Evolutionary conservation across 2,113 vertebrate genomes (phyloP), one percentile per base, ranked within the genome.

Genomic region (Ia io): DNA sequence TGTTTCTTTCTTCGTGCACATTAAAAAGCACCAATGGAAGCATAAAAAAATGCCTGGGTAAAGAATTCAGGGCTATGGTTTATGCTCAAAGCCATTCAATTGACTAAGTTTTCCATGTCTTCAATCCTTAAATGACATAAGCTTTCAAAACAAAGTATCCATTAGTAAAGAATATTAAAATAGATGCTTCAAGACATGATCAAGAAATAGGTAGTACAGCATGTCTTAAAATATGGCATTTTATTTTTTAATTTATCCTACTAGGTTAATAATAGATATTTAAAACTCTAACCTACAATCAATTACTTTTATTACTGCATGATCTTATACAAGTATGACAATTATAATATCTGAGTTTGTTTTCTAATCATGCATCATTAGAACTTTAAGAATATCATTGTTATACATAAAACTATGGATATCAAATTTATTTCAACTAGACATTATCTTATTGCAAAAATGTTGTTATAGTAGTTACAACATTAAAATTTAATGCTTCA

Each of bases 141-240:
- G 44, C 35, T 70, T 96, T 91, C 67, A 86, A 77, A 91, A 69
- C 3, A 65, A 84, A 91, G 40, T 70, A 56, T n/a, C 22, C 4
- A 56, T 28, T 73, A 78, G 13, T 76, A 13, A 65, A 92, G 20
- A 86, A 84, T 25, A 91, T 32, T 89, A 95, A 93, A 95, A 85
- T 22, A 88, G n/a, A 65, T n/a, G 59, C 20, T 90, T 89, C 35
- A 94, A 44, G 17, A 91, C 28, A 82, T 32, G 14, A 73, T 49
- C 42, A 91, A 69, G 35, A 90, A 70, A 89, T 23, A 88, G 30
- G 47, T 44, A 44, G 40, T 53, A 70, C 4, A 42, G 30, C 53
- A 91, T 14, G 4, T 37, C 70, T 67, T 91, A 91, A 93, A 91
- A 90, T 53, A 37, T 53, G 49, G 84, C 49, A 90, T 42, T 40